Conservation (phyloP, 2,113 vertebrate genomes). For the Pyxicephalus adspersus region DNA sequence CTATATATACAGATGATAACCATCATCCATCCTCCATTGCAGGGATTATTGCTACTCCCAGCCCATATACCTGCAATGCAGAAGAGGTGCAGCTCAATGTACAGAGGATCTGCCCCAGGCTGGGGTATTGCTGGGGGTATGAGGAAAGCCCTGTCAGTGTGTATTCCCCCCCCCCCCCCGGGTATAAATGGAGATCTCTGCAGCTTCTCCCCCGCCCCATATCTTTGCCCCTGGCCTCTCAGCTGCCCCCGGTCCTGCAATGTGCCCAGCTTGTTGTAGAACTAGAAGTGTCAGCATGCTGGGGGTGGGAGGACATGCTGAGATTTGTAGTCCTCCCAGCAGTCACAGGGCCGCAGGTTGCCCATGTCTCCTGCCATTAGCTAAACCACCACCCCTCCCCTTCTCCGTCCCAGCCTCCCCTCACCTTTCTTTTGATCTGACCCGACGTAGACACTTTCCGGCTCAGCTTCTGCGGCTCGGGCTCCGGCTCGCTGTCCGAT, state of each 20-base stretch:
- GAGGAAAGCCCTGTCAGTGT: no score
- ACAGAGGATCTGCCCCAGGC: no score
- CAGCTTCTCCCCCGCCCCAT: not conserved
- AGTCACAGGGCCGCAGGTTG: not conserved
- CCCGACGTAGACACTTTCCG: constrained; percentile 51
- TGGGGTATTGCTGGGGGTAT: no score
- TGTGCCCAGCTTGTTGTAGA: not conserved
- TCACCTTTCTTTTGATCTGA: constrained; percentile 49
- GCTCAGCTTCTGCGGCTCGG: constrained; percentile 49
- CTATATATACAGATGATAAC: no score
- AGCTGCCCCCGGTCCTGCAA: not conserved
- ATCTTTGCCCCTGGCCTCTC: not conserved
- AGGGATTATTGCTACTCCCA: no score
- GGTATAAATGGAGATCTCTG: not conserved
- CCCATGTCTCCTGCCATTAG: not conserved
- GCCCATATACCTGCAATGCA: no score
- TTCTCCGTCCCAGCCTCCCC: not conserved
- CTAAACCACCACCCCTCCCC: no score
- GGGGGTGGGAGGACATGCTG: no score
- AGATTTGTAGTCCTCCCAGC: not conserved
- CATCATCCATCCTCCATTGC: no score
- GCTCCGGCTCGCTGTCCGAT: constrained; percentile 50
- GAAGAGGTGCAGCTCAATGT: no score
- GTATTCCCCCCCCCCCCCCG: no score
- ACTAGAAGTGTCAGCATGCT: no score